A percentile compares a stretch with the other conserved stretches of the same genome.
Evolutionary conservation across 2,797 vertebrate species (phyloP).

Genomic region (Myripristis murdjan): DNA sequence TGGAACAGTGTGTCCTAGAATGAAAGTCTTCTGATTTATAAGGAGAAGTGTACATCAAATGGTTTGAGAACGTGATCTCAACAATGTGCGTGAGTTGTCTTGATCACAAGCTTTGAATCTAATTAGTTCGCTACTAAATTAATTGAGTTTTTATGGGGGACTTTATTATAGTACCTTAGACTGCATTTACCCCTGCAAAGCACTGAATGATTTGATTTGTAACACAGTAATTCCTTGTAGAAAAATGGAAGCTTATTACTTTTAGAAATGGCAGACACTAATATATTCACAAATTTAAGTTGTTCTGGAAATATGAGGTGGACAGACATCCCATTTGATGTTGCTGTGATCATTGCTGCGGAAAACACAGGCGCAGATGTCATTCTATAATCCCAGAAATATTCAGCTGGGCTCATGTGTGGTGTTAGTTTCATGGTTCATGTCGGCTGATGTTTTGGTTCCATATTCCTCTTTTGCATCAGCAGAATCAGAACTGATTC

Average conservation of each 20-base stretch:
- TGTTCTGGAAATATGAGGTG: conserved; percentile 25
- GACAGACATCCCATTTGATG: conserved; percentile 30
- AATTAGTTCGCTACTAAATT: not conserved
- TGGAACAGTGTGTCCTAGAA: not conserved
- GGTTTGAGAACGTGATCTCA: not conserved
- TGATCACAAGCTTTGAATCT: not conserved
- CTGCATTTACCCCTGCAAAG: not conserved
- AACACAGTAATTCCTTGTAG: conserved; percentile 5
- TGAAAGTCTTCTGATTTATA: not conserved
- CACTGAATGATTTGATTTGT: conserved; percentile 26
- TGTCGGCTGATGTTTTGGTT: not conserved
- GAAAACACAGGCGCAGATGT: conserved; percentile 15
- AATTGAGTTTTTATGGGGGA: not conserved
- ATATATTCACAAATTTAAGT: conserved; percentile 44
- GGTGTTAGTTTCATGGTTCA: too few relatives aligned
- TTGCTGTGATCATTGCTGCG: conserved; percentile 20
- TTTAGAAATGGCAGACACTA: conserved; percentile 12
- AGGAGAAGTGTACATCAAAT: not conserved
- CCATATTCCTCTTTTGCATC: not conserved
- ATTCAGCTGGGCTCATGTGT: not conserved
- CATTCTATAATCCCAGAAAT: conserved; percentile 1
- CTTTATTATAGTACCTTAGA: not conserved
- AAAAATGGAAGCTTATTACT: conserved; percentile 10
- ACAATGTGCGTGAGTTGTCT: too few relatives aligned
- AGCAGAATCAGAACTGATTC: not conserved